phyloP scores from a whole-genome alignment of 1,140 invertebrate genomes.

The Sycobia sp. region DNA sequence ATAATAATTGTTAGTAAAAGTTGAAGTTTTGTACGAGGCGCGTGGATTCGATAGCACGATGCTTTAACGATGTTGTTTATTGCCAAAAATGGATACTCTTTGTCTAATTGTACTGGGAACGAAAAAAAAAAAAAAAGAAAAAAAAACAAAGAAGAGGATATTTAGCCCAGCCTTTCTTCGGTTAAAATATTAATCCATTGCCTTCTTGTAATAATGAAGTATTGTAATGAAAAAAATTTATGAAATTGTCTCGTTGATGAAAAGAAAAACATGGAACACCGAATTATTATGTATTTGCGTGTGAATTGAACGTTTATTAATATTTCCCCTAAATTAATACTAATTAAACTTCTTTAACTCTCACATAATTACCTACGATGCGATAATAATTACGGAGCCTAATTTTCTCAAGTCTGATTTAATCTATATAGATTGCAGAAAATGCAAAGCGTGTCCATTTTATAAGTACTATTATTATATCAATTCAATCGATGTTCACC shows the following conservation, averaged over 20 bases:
- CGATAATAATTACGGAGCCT: constrained; percentile 10
- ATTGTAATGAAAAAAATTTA: no score
- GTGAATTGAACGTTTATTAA: not conserved
- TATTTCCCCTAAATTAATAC: not conserved
- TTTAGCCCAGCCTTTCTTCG: not conserved
- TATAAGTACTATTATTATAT: constrained; percentile 10
- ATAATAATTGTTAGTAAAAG: no score
- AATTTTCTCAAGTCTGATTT: constrained; percentile 14
- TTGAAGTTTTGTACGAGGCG: no score
- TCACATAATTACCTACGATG: constrained; percentile 4
- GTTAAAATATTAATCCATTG: not conserved
- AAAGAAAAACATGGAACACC: no score
- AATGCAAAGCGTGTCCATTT: constrained; percentile 28
- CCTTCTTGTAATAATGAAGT: no score
- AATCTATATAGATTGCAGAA: not conserved
- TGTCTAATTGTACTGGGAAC: constrained; percentile 2
- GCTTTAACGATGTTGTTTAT: no score
- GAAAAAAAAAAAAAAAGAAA: not conserved
- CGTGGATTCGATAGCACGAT: no score
- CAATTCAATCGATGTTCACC: constrained; percentile 4
- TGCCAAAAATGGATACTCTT: constrained; percentile 28
- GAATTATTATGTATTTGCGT: no score
- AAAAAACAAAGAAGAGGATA: no score
- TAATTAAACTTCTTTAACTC: constrained; percentile 16
- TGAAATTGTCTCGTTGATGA: no score